Percentiles rank a stretch among this genome's conserved stretches.
These are phyloP conservation scores for Chaitophorus viminalis DNA, from an alignment of 2,888 invertebrate species.

Conservation along the genomic window DNA sequence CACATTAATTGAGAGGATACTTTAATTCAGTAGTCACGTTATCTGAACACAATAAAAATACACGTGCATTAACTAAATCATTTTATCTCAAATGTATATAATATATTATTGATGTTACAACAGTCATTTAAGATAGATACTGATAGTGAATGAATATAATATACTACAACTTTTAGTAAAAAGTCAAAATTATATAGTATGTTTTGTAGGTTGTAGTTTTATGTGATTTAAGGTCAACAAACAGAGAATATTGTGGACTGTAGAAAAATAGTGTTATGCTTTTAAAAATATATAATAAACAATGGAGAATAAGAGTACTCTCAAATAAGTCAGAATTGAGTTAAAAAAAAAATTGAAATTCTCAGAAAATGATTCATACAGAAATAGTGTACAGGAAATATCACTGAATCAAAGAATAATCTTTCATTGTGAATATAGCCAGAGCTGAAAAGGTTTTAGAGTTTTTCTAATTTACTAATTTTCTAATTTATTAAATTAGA, in stretches of 20 bases:
- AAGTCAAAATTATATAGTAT: not conserved
- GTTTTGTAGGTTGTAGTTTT: not conserved
- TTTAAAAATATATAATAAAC: slow-evolving; percentile 12
- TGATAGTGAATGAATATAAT: slow-evolving; percentile 7
- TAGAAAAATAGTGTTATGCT: not conserved
- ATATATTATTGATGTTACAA: not conserved
- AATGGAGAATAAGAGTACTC: not conserved
- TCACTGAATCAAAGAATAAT: not conserved
- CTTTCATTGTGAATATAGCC: not conserved
- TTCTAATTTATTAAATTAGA: too few species aligned
- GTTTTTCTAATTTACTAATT: not conserved
- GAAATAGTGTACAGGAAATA: too few species aligned
- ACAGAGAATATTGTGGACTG: not conserved
- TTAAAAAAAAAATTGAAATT: not conserved
- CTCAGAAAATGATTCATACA: not conserved
- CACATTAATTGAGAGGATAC: too few species aligned
- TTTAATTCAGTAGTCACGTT: not conserved
- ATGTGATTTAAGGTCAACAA: slow-evolving; percentile 12
- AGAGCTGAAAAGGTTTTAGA: not conserved
- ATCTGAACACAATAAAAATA: not conserved
- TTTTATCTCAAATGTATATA: slow-evolving; percentile 10
- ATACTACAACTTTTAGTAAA: slow-evolving; percentile 6
- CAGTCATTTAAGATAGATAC: slow-evolving; percentile 4
- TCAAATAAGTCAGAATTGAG: not conserved
- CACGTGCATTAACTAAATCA: not conserved